Conservation (phyloP, 2,113 vertebrate genomes). For the Muntiacus reevesi region DNA sequence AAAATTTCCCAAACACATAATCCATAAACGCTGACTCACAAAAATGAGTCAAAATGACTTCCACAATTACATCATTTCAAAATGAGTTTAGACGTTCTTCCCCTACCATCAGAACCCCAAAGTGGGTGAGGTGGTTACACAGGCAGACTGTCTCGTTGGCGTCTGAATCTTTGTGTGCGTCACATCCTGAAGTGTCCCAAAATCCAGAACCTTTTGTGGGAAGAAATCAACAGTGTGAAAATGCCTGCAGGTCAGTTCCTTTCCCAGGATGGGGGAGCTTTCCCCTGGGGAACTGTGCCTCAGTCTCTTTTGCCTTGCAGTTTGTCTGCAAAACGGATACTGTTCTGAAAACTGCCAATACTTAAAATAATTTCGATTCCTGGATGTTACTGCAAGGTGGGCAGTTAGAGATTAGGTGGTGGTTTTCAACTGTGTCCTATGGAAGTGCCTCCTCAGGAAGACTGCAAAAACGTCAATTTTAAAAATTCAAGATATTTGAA, state of each 20-base stretch:
- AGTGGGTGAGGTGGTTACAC: conserved; percentile 95
- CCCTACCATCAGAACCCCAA: conserved; percentile 94
- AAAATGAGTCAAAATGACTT: background rate
- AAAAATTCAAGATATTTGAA: background rate
- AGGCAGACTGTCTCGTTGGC: conserved; percentile 88
- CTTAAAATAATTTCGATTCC: background rate
- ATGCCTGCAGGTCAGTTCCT: background rate
- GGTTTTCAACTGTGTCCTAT: background rate
- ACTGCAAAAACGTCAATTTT: background rate
- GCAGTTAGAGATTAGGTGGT: background rate
- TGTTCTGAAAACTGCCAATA: background rate
- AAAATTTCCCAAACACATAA: background rate
- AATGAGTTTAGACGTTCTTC: background rate
- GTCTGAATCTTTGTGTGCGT: conserved; percentile 75
- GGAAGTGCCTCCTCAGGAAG: background rate
- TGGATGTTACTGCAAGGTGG: no score
- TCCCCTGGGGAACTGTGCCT: background rate
- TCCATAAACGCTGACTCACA: background rate
- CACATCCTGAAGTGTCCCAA: conserved; percentile 89
- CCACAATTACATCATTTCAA: background rate
- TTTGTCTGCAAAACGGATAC: background rate
- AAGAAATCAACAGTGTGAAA: background rate
- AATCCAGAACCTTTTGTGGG: conserved; percentile 87
- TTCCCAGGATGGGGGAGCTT: background rate
- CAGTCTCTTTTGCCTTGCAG: background rate